These are phyloP conservation scores for Platynereis dumerilii DNA, from an alignment of 2,888 invertebrate species.

Conservation along the genomic window DNA sequence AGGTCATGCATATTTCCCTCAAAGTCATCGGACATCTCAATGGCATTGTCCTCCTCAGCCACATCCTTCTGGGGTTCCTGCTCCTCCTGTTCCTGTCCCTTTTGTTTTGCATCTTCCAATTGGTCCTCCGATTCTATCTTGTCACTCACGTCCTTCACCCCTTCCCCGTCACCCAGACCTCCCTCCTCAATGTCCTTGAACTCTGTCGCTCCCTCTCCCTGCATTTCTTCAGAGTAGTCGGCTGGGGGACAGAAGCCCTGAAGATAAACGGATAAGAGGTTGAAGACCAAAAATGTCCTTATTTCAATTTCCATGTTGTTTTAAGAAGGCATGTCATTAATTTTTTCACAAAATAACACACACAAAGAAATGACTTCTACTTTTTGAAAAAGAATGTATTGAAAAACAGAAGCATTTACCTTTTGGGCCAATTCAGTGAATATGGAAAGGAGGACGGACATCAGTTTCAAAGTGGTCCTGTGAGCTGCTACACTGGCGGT, in stretches of 20 bases:
- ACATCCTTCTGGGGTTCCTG: slow-evolving; percentile 70
- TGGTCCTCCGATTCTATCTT: slow-evolving; percentile 87
- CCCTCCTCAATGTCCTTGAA: slow-evolving; percentile 72
- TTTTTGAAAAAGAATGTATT: too few species aligned
- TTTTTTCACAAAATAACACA: too few species aligned
- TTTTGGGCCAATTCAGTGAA: slow-evolving; percentile 83
- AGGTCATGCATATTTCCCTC: slow-evolving; percentile 83
- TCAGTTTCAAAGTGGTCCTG: slow-evolving; percentile 81
- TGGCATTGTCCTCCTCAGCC: slow-evolving; percentile 60
- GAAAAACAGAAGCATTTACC: slow-evolving; percentile 59
- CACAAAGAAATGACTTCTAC: too few species aligned
- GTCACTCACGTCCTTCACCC: slow-evolving; percentile 90
- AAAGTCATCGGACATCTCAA: slow-evolving; percentile 96
- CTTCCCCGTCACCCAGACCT: slow-evolving; percentile 91
- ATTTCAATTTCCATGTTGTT: too few species aligned
- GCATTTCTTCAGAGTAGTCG: slow-evolving; percentile 73
- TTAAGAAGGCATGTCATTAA: too few species aligned
- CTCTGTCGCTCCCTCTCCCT: slow-evolving; percentile 62
- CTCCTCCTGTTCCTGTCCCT: slow-evolving; percentile 81
- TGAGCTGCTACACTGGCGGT: slow-evolving; percentile 80
- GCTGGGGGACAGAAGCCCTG: slow-evolving; percentile 82
- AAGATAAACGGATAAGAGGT: not conserved
- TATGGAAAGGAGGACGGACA: slow-evolving; percentile 80
- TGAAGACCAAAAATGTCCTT: too few species aligned
- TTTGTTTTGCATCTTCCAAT: slow-evolving; percentile 82